Conservation (phyloP, 2,113 vertebrate genomes). For the Engystomops pustulosus region DNA sequence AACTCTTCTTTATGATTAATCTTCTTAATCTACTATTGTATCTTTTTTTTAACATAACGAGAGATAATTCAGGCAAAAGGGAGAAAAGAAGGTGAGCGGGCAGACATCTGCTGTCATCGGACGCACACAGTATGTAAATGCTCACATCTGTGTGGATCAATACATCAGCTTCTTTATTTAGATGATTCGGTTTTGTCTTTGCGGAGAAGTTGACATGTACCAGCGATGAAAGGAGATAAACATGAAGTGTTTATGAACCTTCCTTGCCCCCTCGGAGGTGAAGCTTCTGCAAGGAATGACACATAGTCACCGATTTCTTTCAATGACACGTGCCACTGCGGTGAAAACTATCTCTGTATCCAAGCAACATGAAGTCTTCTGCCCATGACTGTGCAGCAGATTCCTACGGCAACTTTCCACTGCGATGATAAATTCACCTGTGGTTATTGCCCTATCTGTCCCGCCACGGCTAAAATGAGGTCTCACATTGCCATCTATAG, state of each 20-base stretch:
- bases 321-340: conserved; percentile 59
- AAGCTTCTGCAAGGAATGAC: conserved; percentile 17
- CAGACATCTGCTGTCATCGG: neutral
- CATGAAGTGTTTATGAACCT: conserved; percentile 46
- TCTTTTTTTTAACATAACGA: neutral
- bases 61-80: neutral
- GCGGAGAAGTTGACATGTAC: neutral
- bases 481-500: conserved; percentile 24
- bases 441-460: conserved; percentile 46
- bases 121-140: neutral
- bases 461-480: conserved; percentile 10
- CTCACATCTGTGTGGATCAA: neutral
- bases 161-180: conserved; percentile 8
- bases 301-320: conserved; percentile 39
- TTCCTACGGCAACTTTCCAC: conserved; percentile 43
- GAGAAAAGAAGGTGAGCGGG: neutral
- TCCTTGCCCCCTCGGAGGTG: conserved; percentile 31
- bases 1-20: too few species aligned
- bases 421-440: conserved; percentile 45
- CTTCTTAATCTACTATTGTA: neutral
- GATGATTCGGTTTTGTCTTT: neutral
- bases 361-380: conserved; percentile 58
- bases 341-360: conserved; percentile 54
- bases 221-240: conserved; percentile 33
- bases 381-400: conserved; percentile 23